Conservation (phyloP, 2,797 vertebrate genomes). For the Ispidina picta region DNA sequence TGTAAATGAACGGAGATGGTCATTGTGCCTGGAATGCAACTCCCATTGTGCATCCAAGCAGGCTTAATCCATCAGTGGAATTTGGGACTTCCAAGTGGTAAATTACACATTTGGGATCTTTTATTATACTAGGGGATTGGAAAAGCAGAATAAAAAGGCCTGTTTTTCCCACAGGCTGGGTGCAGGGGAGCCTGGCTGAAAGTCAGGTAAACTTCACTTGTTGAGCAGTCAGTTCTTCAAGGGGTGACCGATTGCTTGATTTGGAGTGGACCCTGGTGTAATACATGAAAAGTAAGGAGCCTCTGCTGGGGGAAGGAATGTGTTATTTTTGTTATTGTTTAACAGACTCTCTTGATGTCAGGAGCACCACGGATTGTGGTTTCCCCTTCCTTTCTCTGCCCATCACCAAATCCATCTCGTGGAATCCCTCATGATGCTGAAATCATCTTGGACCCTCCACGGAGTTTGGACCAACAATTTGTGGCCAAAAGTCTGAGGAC, state of each 20-base stretch:
- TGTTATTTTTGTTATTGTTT: background rate
- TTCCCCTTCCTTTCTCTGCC: background rate
- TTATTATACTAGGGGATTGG: rapidly evolving
- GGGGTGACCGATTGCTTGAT: background rate
- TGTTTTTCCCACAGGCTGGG: background rate
- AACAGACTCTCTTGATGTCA: rapidly evolving
- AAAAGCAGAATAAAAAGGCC: background rate
- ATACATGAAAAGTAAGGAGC: background rate
- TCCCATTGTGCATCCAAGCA: background rate
- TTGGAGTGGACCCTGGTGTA: background rate
- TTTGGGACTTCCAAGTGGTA: background rate
- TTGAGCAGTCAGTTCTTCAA: background rate
- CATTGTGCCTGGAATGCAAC: background rate
- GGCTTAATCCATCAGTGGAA: background rate
- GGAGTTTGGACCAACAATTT: rapidly evolving
- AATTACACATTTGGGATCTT: background rate
- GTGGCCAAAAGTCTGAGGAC: background rate
- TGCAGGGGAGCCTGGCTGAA: background rate
- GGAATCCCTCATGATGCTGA: background rate
- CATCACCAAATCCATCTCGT: background rate
- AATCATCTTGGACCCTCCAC: background rate
- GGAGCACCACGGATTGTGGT: background rate
- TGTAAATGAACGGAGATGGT: background rate
- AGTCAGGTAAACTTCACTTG: background rate
- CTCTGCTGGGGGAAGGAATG: background rate